Evolutionary conservation across 2,113 vertebrate genomes (phyloP).

Genomic region (Platycercus adscitus): DNA sequence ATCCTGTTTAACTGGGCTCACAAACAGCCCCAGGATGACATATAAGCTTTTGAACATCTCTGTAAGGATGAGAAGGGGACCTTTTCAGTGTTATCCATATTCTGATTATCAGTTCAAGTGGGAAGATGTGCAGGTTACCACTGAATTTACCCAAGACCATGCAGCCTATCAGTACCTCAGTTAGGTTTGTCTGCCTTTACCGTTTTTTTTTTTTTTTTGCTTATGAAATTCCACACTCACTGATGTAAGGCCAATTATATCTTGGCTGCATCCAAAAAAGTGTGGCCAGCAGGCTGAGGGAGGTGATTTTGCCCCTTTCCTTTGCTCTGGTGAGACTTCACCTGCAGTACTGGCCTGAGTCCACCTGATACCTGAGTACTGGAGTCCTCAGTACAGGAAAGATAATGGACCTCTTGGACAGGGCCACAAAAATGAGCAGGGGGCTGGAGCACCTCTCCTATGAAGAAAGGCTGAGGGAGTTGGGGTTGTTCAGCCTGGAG

Average conservation of each 20-base stretch:
- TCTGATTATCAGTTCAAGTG: background rate
- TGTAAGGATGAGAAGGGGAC: background rate
- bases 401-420: background rate
- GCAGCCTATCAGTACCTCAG: background rate
- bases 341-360: background rate
- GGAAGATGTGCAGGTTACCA: background rate
- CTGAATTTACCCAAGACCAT: background rate
- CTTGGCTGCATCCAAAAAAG: background rate
- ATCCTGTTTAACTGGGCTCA: background rate
- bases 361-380: background rate
- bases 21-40: background rate
- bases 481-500: background rate
- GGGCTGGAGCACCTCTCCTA: background rate
- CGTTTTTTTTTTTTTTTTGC: background rate
- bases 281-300: background rate
- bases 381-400: background rate
- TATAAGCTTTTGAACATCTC: background rate
- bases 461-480: background rate
- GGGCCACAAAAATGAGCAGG: background rate
- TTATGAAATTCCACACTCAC: background rate
- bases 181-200: background rate
- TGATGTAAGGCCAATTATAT: background rate
- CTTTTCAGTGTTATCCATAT: background rate
- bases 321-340: background rate
- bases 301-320: background rate